Evolutionary conservation across 1,140 invertebrate species (phyloP).

Genomic region (Oreohelix idahoensis): DNA sequence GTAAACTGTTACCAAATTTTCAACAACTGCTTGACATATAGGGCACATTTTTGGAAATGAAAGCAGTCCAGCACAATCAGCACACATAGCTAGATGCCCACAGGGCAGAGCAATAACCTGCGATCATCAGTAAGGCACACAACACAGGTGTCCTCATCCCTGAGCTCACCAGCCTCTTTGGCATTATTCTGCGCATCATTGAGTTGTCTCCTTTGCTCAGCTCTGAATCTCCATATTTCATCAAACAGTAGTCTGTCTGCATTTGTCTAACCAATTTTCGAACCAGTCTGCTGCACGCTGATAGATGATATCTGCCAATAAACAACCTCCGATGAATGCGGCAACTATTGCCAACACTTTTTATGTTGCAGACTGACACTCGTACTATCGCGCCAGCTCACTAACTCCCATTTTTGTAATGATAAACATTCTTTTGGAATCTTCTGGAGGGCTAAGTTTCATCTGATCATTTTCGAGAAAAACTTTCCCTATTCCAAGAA

Average conservation of each 20-base stretch:
- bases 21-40: constrained; percentile 66
- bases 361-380: constrained; percentile 51
- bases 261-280: constrained; percentile 42
- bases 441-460: constrained; percentile 60
- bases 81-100: constrained; percentile 73
- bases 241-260: constrained; percentile 40
- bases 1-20: constrained; percentile 62
- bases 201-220: background rate
- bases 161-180: background rate
- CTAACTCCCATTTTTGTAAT: constrained; percentile 63
- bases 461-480: constrained; percentile 60
- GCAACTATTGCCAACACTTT: constrained; percentile 61
- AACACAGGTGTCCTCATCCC: constrained; percentile 65
- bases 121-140: constrained; percentile 70
- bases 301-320: constrained; percentile 56
- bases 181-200: background rate
- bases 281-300: constrained; percentile 51
- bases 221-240: constrained; percentile 39
- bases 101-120: constrained; percentile 72
- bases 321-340: constrained; percentile 51
- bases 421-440: constrained; percentile 58
- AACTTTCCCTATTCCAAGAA: constrained; percentile 71
- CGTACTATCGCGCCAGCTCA: constrained; percentile 62
- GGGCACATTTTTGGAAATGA: constrained; percentile 68
- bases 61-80: constrained; percentile 67